Conservation (phyloP, 2,797 vertebrate species). For the Pyrocephalus nanus region DNA sequence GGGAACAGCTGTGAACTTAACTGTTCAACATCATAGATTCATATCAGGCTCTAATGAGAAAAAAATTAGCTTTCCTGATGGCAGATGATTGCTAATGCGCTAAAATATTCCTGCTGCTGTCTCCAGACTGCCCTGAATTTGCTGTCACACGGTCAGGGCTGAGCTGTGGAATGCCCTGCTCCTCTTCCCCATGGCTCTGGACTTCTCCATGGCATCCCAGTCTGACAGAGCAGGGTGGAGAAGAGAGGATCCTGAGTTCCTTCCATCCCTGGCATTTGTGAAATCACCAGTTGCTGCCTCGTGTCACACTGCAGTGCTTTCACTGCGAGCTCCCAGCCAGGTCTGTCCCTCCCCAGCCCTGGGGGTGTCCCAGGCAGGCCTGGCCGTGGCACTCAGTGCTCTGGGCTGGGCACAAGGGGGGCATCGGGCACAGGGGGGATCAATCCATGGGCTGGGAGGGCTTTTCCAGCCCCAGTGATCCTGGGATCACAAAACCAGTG, state of each 20-base stretch:
- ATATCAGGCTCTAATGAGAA: not conserved
- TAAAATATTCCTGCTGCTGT: conserved; percentile 17
- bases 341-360: not conserved
- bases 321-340: not conserved
- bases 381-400: not conserved
- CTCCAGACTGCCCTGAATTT: conserved; percentile 1
- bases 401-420: not conserved
- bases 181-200: not conserved
- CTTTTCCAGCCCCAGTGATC: not conserved
- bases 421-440: not conserved
- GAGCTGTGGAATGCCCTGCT: not conserved
- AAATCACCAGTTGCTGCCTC: not conserved
- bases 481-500: not conserved
- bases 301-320: not conserved
- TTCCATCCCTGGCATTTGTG: not conserved
- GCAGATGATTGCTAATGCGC: conserved; percentile 2
- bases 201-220: not conserved
- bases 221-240: not conserved
- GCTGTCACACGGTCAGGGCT: not conserved
- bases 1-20: not conserved
- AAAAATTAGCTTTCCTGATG: conserved; percentile 25
- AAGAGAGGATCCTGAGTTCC: not conserved
- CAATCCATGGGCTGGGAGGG: not conserved
- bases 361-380: not conserved
- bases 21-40: not conserved